phyloP scores from a whole-genome alignment of 2,888 invertebrate genomes.

The Drosophila histrio region DNA sequence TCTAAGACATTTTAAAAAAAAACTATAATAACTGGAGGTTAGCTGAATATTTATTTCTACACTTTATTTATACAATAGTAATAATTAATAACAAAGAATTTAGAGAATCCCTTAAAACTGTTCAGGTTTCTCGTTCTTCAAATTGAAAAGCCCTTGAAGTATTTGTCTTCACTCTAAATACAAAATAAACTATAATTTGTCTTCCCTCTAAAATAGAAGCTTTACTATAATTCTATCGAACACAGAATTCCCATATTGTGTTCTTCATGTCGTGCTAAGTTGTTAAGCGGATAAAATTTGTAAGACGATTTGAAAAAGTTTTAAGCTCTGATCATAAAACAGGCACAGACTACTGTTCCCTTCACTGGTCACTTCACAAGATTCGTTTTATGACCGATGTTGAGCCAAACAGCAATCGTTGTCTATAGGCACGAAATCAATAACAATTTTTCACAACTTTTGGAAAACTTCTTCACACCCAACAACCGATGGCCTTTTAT shows the following conservation, averaged over 20 bases:
- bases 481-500: conserved; percentile 49
- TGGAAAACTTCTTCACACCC: conserved; percentile 50
- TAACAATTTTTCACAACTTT: conserved; percentile 73
- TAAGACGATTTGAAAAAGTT: conserved; percentile 23
- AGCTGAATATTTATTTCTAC: background rate
- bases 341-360: conserved; percentile 39
- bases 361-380: conserved; percentile 18
- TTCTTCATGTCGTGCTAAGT: conserved; percentile 19
- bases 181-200: background rate
- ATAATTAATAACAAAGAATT: background rate
- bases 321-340: conserved; percentile 38
- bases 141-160: background rate
- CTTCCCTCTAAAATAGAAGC: background rate
- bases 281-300: conserved; percentile 39
- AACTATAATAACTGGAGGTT: background rate
- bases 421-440: conserved; percentile 60
- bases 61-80: background rate
- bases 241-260: background rate
- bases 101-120: background rate
- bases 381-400: conserved; percentile 34
- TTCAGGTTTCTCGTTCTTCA: background rate
- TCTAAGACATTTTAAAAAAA: background rate
- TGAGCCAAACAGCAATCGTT: conserved; percentile 30
- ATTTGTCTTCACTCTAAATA: background rate
- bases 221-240: background rate